Percentiles rank a stretch among this genome's conserved stretches.
Evolutionary conservation across 2,888 invertebrate species (phyloP).

Genomic region (Girardia tigrina): DNA sequence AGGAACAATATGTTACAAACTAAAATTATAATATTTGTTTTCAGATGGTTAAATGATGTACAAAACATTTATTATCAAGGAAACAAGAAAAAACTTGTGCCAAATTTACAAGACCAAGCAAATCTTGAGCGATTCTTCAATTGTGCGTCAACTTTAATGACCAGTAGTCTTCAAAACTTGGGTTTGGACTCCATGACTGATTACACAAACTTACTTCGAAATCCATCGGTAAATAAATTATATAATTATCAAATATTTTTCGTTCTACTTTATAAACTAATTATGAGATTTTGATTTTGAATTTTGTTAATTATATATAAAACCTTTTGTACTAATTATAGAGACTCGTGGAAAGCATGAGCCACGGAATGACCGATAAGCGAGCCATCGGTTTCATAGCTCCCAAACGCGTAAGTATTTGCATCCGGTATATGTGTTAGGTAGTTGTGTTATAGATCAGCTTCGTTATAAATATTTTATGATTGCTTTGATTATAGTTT

Average conservation of each 20-base stretch:
- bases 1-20: background rate
- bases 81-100: slow-evolving; percentile 50
- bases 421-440: too few relatives aligned
- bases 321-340: too few relatives aligned
- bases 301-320: too few relatives aligned
- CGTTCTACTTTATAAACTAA: too few relatives aligned
- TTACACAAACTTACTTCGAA: slow-evolving; percentile 62
- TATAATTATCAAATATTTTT: too few relatives aligned
- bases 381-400: background rate
- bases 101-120: slow-evolving; percentile 53
- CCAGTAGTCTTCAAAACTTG: slow-evolving; percentile 67
- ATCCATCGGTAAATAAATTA: slow-evolving; percentile 30
- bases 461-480: too few relatives aligned
- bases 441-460: too few relatives aligned
- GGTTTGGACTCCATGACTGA: slow-evolving; percentile 66
- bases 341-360: too few relatives aligned
- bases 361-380: background rate
- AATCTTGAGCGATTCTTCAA: slow-evolving; percentile 67
- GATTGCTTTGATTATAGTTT: too few relatives aligned
- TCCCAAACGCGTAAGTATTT: background rate
- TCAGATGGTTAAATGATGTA: slow-evolving; percentile 49
- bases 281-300: too few relatives aligned
- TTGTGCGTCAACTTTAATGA: slow-evolving; percentile 72
- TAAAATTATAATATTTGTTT: slow-evolving; percentile 20
- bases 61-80: slow-evolving; percentile 51